phyloP scores from a whole-genome alignment of 2,888 invertebrate genomes.

The Periphyllus acericola region DNA sequence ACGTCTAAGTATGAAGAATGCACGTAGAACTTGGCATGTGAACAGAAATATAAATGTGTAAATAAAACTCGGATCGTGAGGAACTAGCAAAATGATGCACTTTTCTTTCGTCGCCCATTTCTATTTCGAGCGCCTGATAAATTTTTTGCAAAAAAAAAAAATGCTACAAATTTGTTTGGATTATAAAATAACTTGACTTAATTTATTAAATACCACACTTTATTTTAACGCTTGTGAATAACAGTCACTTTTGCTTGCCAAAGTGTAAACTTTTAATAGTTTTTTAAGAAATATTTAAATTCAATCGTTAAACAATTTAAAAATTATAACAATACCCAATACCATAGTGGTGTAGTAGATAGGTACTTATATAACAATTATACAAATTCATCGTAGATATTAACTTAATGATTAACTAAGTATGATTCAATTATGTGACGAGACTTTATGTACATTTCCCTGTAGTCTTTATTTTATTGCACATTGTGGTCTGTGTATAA shows the following conservation, averaged over 20 bases:
- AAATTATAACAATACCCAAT: neutral
- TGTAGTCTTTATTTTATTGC: too few relatives aligned
- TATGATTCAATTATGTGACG: too few relatives aligned
- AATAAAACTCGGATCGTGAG: neutral
- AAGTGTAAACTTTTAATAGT: neutral
- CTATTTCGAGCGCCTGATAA: constrained; percentile 30
- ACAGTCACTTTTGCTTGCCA: neutral
- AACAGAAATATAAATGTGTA: constrained; percentile 33
- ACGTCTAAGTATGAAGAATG: constrained; percentile 39
- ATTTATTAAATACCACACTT: constrained; percentile 1
- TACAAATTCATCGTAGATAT: too few relatives aligned
- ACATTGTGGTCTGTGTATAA: too few relatives aligned
- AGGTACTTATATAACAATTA: too few relatives aligned
- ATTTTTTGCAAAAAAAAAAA: constrained; percentile 27
- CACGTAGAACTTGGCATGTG: constrained; percentile 22
- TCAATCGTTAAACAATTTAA: neutral
- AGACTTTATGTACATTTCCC: too few relatives aligned
- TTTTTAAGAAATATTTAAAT: neutral
- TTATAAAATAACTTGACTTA: constrained; percentile 20
- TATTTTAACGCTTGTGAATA: neutral
- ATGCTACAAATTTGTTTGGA: neutral
- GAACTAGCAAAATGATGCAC: constrained; percentile 22
- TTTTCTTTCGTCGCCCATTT: constrained; percentile 23
- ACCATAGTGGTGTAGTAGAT: too few relatives aligned
- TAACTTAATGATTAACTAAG: too few relatives aligned